Base-by-base conservation (phyloP, 2,888 invertebrate genomes). In the Pyrgus malvae region DNA sequence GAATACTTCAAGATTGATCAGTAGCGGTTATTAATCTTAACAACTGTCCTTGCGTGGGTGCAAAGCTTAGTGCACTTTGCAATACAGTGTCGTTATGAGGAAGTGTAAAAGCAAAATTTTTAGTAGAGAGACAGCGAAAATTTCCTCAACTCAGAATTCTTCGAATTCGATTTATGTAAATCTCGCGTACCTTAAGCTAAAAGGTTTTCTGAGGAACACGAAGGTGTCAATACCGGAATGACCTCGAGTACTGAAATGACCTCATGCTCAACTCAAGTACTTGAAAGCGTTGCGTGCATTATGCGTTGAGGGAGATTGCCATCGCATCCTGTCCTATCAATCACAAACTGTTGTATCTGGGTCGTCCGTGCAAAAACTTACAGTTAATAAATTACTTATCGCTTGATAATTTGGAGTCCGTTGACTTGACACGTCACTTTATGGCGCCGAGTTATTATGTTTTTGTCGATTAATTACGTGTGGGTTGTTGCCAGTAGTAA, bases 381-480 rank as follows among this genome's bases (percentile, higher is more conserved):
- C 31, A 41, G 41, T 49, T 29, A 48, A 48, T 48, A 48, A 48
- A 38, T 48, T 33, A 40, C 45, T 45, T 65, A 66, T 67, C 66
- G 71, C 66, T 63, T 68, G 70, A 70, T 74, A 71, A 74, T 76
- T 72, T 61, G 61, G 66, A 73, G 76, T 72, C 61, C 75, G 68
- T 68, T 72, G 73, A 77, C 77, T 68, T 56, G 50, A 46, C 54
- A 63, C 67, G 70, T 72, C 66, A 70, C 64, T 58, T 51, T 55
- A 35, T 42, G 25, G 50, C 50, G 48, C 50, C 57, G 56, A 56
- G 58, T 51, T 51, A 57, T 58, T 57, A 55, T 58, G 59, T 59
- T 64, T 61, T 62, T 58, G 49, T 38, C 23, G 55, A 54, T 48
- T 50, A 49, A 48, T 48, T 48, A 48, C 59, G 56, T 49, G 58